Base-by-base conservation (phyloP, 1,140 invertebrate species). In the Drosophila gunungcola region DNA sequence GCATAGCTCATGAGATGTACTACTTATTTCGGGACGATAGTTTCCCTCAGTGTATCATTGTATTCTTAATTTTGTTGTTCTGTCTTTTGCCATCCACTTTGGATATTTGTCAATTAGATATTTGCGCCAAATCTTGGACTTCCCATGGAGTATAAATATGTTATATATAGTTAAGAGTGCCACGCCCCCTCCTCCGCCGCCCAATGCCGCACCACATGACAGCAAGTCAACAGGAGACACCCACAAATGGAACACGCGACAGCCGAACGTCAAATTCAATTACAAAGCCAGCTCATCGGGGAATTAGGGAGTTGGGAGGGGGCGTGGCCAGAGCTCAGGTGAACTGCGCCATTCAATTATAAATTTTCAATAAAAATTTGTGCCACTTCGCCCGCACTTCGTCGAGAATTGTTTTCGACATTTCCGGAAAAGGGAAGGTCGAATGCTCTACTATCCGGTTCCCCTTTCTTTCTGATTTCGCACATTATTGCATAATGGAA, bases 281-380 rank as follows among this genome's bases (percentile, higher is more conserved):
- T 88, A 88, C 76, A 54, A 55, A 32, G 56, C 67, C 5, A 42
- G 21, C 38, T 34, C 52, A 13, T 11, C 29, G 16, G 51, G 51
- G 34, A 53, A 43, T 58, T 53, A 48, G 12, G 27, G 16, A 13
- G 25, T 32, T 29, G 29, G 7, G 29, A 39, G 25, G 49, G 56
- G 77, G 61, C 61, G 43, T 49, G 57, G 41, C 62, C 49, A 16
- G 61, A 69, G 60, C 80, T 86, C 88, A 90, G 88, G 88, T 91
- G 80, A 84, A 54, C 80, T 78, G 53, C 80, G 82, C 74, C 77
- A 84, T 88, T 88, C 88, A 91, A 91, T 91, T 91, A 91, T 91
- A 90, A 88, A 80, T 80, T 84, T 86, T 78, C 69, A 90, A 90
- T 78, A 83, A 85, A 73, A 84, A 90, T 73, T 63, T 77, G 80